A percentile compares a stretch with the other conserved stretches of the same genome.
Conservation (phyloP, 2,797 vertebrate genomes). For the Anisognathus igniventris region DNA sequence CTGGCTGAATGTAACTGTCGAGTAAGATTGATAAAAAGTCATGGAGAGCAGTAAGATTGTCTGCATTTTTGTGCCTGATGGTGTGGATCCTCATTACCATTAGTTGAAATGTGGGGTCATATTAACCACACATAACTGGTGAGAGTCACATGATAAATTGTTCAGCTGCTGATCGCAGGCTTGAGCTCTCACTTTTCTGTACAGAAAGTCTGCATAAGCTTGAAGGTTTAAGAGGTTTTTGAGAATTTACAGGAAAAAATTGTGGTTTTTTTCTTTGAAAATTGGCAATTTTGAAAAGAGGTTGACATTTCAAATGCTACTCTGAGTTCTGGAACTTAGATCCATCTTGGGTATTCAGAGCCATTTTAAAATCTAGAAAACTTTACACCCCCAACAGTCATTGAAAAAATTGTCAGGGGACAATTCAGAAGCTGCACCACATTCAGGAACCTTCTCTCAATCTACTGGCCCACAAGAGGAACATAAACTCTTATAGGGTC, state of each 20-base stretch:
- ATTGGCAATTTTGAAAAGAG: background rate
- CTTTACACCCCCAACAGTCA: fast-evolving
- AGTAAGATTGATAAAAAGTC: background rate
- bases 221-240: background rate
- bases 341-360: background rate
- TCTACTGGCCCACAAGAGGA: background rate
- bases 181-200: background rate
- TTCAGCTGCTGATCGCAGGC: background rate
- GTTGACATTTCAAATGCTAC: background rate
- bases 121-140: background rate
- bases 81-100: background rate
- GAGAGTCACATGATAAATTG: background rate
- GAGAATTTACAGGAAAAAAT: background rate
- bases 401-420: background rate
- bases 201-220: background rate
- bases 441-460: background rate
- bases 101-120: background rate
- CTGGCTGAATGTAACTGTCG: background rate
- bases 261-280: background rate
- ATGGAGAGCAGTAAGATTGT: background rate
- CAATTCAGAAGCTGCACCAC: background rate
- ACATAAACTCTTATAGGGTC: background rate
- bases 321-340: background rate
- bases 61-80: background rate
- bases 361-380: background rate